A percentile compares a stretch with the other conserved stretches of the same genome.
phyloP scores from a whole-genome alignment of 2,113 vertebrate genomes.

The Amphiprion percula region DNA sequence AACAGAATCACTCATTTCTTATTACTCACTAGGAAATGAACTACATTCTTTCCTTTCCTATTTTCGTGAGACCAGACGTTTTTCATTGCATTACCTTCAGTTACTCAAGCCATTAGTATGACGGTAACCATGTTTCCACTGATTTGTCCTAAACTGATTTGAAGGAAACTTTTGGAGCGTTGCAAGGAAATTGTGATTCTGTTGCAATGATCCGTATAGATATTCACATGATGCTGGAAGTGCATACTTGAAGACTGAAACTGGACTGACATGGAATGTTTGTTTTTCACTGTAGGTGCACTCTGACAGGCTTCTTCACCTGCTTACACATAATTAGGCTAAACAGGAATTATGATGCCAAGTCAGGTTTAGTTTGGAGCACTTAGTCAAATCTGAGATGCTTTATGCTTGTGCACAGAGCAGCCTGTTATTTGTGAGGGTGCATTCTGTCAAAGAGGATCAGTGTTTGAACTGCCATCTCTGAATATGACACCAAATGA shows the following conservation, averaged over 20 bases:
- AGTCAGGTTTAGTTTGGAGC: conserved; percentile 45
- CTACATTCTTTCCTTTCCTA: not conserved
- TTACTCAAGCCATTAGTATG: not conserved
- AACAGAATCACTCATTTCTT: conserved; percentile 1
- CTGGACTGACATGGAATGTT: not conserved
- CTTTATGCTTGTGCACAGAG: conserved; percentile 13
- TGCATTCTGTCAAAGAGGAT: conserved; percentile 37
- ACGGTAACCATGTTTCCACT: too few relatives aligned
- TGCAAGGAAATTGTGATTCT: too few relatives aligned
- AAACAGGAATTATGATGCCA: conserved; percentile 36
- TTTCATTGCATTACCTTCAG: not conserved
- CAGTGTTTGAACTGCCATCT: conserved; percentile 3
- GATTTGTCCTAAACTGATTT: too few relatives aligned
- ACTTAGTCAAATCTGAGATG: conserved; percentile 38
- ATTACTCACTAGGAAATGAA: not conserved
- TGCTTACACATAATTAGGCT: conserved; percentile 25
- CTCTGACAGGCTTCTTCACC: conserved; percentile 12
- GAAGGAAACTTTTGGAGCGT: too few relatives aligned
- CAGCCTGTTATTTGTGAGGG: conserved; percentile 6
- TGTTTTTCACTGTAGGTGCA: not conserved
- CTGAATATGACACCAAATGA: conserved; percentile 32
- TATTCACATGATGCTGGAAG: not conserved
- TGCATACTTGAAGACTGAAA: not conserved
- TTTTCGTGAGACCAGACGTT: not conserved
- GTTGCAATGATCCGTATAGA: too few relatives aligned